A percentile compares a stretch with the other conserved stretches of the same genome.
Conservation (phyloP, 1,140 invertebrate genomes). For the Cyphomyrmex costatus region DNA sequence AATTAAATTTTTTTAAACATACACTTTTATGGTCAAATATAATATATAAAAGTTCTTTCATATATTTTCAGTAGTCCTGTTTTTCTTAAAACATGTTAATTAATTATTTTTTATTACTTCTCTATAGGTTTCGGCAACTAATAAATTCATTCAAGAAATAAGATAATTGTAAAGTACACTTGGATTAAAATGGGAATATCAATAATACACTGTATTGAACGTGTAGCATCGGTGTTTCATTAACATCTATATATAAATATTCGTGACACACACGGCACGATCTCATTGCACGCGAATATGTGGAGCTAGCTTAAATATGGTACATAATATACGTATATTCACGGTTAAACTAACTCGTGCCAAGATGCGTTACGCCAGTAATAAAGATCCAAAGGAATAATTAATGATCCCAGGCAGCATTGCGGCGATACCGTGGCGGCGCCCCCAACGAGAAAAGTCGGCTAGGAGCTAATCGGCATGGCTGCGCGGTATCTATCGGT, state of each 20-base stretch:
- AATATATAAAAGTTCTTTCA: not conserved
- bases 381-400: conserved; percentile 70
- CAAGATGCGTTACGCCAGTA: conserved; percentile 47
- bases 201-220: not conserved
- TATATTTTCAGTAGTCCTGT: not conserved
- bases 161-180: not conserved
- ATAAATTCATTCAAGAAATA: not conserved
- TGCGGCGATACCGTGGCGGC: conserved; percentile 26
- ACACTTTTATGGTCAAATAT: not conserved
- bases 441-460: conserved; percentile 46
- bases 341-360: conserved; percentile 8
- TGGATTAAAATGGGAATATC: not conserved
- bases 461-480: conserved; percentile 47
- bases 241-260: conserved; percentile 9
- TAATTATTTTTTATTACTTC: not conserved
- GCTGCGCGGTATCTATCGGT: conserved; percentile 35
- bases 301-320: conserved; percentile 3
- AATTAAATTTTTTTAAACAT: not conserved
- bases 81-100: not conserved
- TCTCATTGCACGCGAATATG: conserved; percentile 22
- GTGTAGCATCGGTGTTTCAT: not conserved
- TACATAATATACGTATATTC: conserved; percentile 21
- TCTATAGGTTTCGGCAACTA: not conserved
- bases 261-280: not conserved
- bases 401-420: conserved; percentile 65